These are phyloP conservation scores for Elmis aenea DNA, from an alignment of 2,888 invertebrate species.

Conservation along the genomic window DNA sequence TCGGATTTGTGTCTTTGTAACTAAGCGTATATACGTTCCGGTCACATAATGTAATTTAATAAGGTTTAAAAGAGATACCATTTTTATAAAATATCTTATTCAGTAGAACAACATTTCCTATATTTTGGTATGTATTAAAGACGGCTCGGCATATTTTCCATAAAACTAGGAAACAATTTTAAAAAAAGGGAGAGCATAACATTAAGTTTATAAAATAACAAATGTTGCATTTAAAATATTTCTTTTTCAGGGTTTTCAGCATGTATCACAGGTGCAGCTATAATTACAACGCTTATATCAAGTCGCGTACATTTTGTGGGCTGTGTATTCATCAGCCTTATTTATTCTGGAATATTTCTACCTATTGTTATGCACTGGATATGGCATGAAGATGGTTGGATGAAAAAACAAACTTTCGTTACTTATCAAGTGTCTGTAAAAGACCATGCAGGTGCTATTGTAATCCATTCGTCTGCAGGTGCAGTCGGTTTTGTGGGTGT, in stretches of 20 bases:
- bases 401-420: constrained; percentile 27
- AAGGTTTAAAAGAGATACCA: no score
- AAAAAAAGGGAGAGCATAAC: no score
- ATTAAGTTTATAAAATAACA: no score
- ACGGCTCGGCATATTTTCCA: no score
- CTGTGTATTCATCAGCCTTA: constrained; percentile 29
- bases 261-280: constrained; percentile 35
- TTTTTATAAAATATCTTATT: no score
- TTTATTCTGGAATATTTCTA: constrained; percentile 35
- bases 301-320: constrained; percentile 38
- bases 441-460: constrained; percentile 38
- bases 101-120: no score
- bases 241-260: constrained; percentile 37
- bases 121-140: no score
- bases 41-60: no score
- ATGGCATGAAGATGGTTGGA: constrained; percentile 40
- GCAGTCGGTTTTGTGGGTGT: constrained; percentile 37
- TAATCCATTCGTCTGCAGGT: constrained; percentile 39
- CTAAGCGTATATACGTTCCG: no score
- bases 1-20: no score
- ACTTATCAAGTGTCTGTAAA: constrained; percentile 27
- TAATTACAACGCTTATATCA: constrained; percentile 35
- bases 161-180: no score
- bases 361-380: constrained; percentile 43
- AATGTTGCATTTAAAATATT: no score